Evolutionary conservation across 35 echinoderm and acorn worm genomes (phyloP).

Genomic region (Holothuria glaberrima): DNA sequence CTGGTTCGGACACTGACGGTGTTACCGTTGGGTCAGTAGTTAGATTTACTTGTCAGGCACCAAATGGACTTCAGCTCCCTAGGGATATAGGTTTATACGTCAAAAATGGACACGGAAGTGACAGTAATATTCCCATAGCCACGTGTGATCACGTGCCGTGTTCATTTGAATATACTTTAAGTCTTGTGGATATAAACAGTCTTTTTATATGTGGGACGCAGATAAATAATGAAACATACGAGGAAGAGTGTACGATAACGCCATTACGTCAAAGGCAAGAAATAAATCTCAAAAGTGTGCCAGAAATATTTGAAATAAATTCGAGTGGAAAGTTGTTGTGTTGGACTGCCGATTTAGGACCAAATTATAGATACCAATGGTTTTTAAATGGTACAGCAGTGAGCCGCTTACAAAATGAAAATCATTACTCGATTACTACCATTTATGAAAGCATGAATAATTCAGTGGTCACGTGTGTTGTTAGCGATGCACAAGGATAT

Average conservation of each 20-base stretch:
- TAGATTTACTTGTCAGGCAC: constrained; percentile 22
- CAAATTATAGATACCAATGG: constrained; percentile 37
- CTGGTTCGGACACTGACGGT: not conserved
- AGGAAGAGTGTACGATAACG: constrained; percentile 11
- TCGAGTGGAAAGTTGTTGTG: constrained; percentile 3
- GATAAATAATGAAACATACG: constrained; percentile 20
- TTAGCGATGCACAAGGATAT: constrained; percentile 16
- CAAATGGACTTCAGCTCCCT: not conserved
- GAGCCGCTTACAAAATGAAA: not conserved
- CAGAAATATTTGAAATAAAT: not conserved
- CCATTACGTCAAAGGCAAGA: not conserved
- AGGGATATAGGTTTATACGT: constrained; percentile 33
- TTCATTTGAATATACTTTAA: constrained; percentile 32
- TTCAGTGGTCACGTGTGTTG: constrained; percentile 19
- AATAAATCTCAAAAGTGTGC: not conserved
- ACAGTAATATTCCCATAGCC: not conserved
- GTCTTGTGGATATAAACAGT: constrained; percentile 12
- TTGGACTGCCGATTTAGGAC: not conserved
- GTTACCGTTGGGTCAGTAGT: constrained; percentile 10
- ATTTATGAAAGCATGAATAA: constrained; percentile 21
- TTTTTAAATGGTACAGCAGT: not conserved
- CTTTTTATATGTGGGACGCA: constrained; percentile 35
- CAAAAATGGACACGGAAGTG: not conserved
- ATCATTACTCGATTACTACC: not conserved
- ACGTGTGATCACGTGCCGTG: constrained; percentile 42